These are phyloP conservation scores for Enteromius paludinosus DNA, from an alignment of 2,797 vertebrate species.

Conservation along the genomic window DNA sequence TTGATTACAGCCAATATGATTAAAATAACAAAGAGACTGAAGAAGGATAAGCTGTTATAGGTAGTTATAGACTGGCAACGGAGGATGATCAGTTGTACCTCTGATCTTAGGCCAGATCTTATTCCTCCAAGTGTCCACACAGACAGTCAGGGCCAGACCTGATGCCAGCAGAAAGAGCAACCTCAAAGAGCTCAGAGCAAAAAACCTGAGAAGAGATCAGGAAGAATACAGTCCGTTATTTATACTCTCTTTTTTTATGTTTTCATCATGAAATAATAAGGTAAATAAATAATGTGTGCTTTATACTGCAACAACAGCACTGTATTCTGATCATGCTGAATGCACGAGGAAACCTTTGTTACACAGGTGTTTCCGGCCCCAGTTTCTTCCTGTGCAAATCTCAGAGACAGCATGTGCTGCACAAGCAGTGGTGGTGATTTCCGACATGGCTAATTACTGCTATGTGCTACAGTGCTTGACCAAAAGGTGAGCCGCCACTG, in stretches of 20 bases:
- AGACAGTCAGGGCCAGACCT: constrained; percentile 81
- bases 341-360: constrained; percentile 10
- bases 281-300: background rate
- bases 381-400: constrained; percentile 16
- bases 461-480: background rate
- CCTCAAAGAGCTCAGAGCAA: constrained; percentile 90
- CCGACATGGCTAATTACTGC: background rate
- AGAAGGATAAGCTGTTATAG: background rate
- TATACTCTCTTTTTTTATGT: background rate
- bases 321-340: background rate
- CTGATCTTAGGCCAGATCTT: constrained; percentile 92
- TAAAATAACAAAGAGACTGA: background rate
- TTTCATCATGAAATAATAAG: background rate
- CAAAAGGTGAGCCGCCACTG: background rate
- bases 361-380: constrained; percentile 36
- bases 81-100: constrained; percentile 74
- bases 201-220: constrained; percentile 81
- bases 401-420: background rate
- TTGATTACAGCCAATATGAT: constrained; percentile 16
- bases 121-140: constrained; percentile 90
- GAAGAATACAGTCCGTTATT: background rate
- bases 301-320: background rate
- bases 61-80: background rate
- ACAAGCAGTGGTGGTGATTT: constrained; percentile 10
- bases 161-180: constrained; percentile 88